Conservation (phyloP, 2,888 invertebrate genomes). For the Aelia acuminata region DNA sequence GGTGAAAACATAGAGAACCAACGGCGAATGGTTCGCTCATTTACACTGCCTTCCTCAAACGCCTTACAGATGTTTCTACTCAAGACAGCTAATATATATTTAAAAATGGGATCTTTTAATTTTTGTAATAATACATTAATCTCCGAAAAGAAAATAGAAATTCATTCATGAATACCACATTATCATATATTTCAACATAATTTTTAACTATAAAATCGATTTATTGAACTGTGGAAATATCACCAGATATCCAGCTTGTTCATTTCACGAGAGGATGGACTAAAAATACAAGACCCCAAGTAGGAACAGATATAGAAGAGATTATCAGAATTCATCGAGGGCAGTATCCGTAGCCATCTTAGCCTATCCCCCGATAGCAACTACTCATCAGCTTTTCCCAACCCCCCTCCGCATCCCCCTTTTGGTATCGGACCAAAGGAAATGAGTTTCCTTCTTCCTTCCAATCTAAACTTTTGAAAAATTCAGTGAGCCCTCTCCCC, state of each 20-base stretch:
- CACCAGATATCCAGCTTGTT: not conserved
- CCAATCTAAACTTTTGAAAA: constrained; percentile 46
- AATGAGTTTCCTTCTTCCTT: constrained; percentile 20
- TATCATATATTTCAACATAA: too few relatives aligned
- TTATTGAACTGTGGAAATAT: not conserved
- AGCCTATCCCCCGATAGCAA: not conserved
- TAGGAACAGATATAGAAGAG: not conserved
- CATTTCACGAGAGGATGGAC: not conserved
- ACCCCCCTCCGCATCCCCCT: not conserved
- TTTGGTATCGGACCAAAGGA: not conserved
- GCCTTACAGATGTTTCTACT: too few relatives aligned
- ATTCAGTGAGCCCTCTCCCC: not conserved
- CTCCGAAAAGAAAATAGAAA: too few relatives aligned
- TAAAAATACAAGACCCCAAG: not conserved
- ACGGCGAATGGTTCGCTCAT: too few relatives aligned
- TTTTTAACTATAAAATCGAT: not conserved
- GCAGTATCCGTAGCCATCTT: not conserved
- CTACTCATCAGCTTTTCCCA: constrained; percentile 24
- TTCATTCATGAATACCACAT: too few relatives aligned
- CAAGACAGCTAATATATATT: too few relatives aligned
- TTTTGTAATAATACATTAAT: too few relatives aligned
- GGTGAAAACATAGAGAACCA: too few relatives aligned
- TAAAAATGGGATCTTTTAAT: too few relatives aligned
- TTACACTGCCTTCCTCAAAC: too few relatives aligned
- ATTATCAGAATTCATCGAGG: not conserved